These are phyloP conservation scores for Heliocidaris erythrogramma DNA, from an alignment of 35 echinoderm and acorn worm species.

Conservation along the genomic window DNA sequence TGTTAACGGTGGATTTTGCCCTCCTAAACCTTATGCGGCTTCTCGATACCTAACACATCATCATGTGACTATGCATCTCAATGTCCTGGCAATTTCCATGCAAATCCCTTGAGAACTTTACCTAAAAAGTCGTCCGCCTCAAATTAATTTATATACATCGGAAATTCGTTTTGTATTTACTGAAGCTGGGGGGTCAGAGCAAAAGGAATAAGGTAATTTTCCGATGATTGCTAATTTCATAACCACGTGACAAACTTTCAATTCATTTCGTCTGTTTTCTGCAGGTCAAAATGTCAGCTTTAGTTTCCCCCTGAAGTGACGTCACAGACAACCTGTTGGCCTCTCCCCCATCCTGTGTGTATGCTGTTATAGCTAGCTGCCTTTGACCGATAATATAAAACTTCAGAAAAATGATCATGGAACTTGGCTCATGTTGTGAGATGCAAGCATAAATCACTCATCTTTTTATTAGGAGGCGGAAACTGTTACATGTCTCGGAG, in stretches of 20 bases:
- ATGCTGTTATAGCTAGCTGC: too few relatives aligned
- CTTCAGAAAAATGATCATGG: too few relatives aligned
- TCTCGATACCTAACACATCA: background rate
- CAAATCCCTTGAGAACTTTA: background rate
- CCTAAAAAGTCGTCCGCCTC: background rate
- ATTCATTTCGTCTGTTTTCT: slow-evolving; percentile 1
- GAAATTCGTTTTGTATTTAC: background rate
- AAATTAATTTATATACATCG: background rate
- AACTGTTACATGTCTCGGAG: too few relatives aligned
- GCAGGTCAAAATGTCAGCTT: background rate
- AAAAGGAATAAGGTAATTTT: slow-evolving; percentile 8
- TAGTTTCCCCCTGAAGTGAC: background rate
- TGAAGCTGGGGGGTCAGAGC: background rate
- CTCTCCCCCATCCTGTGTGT: background rate
- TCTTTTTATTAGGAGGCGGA: too few relatives aligned
- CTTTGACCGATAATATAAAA: too few relatives aligned
- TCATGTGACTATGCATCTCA: slow-evolving; percentile 3
- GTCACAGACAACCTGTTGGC: background rate
- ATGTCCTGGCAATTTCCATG: background rate
- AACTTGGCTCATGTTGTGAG: too few relatives aligned
- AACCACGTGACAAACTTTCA: background rate
- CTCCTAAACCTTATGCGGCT: background rate
- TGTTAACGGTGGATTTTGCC: background rate
- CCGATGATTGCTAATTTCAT: background rate
- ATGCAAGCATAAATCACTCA: too few relatives aligned